A percentile compares a stretch with the other conserved stretches of the same genome.
These are phyloP conservation scores for Eupelmus urozonus DNA, from an alignment of 2,888 invertebrate genomes.

Conservation along the genomic window DNA sequence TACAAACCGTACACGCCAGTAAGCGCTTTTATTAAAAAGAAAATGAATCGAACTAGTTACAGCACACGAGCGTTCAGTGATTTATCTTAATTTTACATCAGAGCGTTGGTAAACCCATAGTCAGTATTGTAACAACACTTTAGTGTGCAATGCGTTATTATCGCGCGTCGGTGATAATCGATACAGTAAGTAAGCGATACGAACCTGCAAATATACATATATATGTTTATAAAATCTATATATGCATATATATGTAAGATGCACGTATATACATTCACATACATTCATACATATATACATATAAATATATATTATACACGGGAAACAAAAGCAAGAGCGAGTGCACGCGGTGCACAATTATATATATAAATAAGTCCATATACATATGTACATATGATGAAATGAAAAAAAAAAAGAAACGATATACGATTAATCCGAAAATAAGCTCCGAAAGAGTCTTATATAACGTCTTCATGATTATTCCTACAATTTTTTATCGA, in stretches of 20 bases:
- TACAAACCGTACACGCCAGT: no score
- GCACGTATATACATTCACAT: constrained; percentile 3
- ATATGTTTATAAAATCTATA: constrained; percentile 22
- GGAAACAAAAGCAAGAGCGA: constrained; percentile 24
- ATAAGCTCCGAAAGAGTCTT: constrained; percentile 23
- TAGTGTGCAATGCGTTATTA: constrained; percentile 37
- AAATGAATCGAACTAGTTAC: background rate
- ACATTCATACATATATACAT: constrained; percentile 55
- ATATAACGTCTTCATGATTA: constrained; percentile 46
- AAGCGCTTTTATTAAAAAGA: background rate
- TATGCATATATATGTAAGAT: constrained; percentile 56
- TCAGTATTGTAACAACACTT: constrained; percentile 32
- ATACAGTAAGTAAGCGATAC: constrained; percentile 30
- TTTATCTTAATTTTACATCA: constrained; percentile 6
- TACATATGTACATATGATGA: constrained; percentile 66
- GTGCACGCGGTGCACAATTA: constrained; percentile 27
- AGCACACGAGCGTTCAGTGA: constrained; percentile 11
- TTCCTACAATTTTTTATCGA: constrained; percentile 54
- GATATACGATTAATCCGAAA: constrained; percentile 45
- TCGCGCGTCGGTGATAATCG: constrained; percentile 52
- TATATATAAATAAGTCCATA: constrained; percentile 58
- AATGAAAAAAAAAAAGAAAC: constrained; percentile 33
- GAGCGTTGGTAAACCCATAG: constrained; percentile 25
- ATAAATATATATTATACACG: constrained; percentile 57
- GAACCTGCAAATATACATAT: background rate